phyloP scores from a whole-genome alignment of 1,140 invertebrate species.

The Scaptomyza graminum region DNA sequence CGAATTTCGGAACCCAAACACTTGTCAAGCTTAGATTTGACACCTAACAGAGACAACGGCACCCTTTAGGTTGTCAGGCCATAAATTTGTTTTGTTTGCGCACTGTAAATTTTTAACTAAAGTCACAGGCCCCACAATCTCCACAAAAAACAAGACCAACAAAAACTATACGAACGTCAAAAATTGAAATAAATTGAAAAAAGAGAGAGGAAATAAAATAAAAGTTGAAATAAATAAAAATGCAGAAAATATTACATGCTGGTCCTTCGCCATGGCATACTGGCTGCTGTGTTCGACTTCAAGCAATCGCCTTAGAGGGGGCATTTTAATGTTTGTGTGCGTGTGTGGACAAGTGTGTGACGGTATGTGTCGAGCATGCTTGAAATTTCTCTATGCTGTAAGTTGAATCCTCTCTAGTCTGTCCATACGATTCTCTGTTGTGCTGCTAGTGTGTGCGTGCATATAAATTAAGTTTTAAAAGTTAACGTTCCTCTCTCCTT shows the following conservation, averaged over 20 bases:
- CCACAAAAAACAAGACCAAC: constrained; percentile 16
- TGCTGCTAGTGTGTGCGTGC: constrained; percentile 59
- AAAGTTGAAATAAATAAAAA: constrained; percentile 44
- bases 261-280: constrained; percentile 38
- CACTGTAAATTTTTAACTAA: constrained; percentile 72
- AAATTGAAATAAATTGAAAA: constrained; percentile 80
- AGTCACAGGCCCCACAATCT: constrained; percentile 59
- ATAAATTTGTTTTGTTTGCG: constrained; percentile 75
- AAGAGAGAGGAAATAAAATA: constrained; percentile 19
- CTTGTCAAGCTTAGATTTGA: constrained; percentile 47
- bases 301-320: constrained; percentile 15
- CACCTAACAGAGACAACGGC: constrained; percentile 39
- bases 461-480: constrained; percentile 82
- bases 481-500: constrained; percentile 52
- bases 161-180: constrained; percentile 70
- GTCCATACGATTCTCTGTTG: constrained; percentile 14
- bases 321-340: not conserved
- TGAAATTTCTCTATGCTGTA: constrained; percentile 46
- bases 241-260: constrained; percentile 66
- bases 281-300: constrained; percentile 6
- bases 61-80: constrained; percentile 63
- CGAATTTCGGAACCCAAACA: constrained; percentile 13
- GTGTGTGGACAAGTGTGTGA: constrained; percentile 21
- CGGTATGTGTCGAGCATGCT: constrained; percentile 10
- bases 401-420: constrained; percentile 62